A percentile compares a stretch with the other conserved stretches of the same genome.
These are phyloP conservation scores for Smutsia temminckii DNA, from an alignment of 2,797 vertebrate genomes.

Conservation along the genomic window DNA sequence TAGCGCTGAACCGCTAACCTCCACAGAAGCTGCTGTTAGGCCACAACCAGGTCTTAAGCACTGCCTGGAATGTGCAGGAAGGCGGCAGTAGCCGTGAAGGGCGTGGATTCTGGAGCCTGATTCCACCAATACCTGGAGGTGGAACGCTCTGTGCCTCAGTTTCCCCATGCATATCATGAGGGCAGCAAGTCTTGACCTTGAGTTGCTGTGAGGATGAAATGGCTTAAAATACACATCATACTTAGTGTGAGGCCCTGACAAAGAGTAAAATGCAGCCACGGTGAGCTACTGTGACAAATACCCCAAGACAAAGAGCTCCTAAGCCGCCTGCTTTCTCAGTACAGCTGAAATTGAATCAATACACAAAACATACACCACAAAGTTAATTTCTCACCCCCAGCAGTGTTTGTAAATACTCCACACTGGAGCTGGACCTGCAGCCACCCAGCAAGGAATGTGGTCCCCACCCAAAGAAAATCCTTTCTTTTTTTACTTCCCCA, in stretches of 20 bases:
- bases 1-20: too few relatives aligned
- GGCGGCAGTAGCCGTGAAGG: rapidly evolving
- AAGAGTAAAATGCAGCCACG: rapidly evolving
- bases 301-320: background rate
- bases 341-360: background rate
- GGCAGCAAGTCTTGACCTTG: background rate
- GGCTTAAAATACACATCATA: background rate
- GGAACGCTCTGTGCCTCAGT: background rate
- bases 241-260: background rate
- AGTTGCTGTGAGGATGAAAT: background rate
- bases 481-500: background rate
- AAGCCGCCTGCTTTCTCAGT: rapidly evolving
- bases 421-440: background rate
- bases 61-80: rapidly evolving
- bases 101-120: background rate
- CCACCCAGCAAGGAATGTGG: background rate
- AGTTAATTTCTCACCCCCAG: background rate
- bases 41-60: background rate
- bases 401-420: background rate
- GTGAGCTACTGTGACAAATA: rapidly evolving
- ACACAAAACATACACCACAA: background rate
- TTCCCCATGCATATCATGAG: rapidly evolving
- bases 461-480: background rate
- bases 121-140: too few relatives aligned
- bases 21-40: background rate